Percentiles rank a stretch among this genome's conserved stretches.
phyloP scores from a whole-genome alignment of 2,113 vertebrate genomes.

The Phoxinus phoxinus region DNA sequence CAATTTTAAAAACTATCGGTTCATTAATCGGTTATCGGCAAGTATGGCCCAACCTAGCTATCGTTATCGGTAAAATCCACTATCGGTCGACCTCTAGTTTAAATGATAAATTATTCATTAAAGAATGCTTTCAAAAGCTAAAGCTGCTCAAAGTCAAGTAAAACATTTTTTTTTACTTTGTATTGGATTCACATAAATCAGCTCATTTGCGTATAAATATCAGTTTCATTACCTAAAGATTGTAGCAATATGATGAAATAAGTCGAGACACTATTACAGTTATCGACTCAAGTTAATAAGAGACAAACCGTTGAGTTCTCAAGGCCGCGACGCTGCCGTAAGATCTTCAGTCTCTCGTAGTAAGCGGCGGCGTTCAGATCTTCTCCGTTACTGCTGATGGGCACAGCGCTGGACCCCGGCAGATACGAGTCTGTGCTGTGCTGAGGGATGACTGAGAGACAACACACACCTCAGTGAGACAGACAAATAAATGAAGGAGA shows the following conservation, averaged over 20 bases:
- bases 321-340: constrained; percentile 92
- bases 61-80: too few species aligned
- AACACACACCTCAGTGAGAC: not conserved
- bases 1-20: too few species aligned
- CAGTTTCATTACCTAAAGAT: not conserved
- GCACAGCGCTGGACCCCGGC: constrained; percentile 75
- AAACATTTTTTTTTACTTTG: not conserved
- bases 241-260: not conserved
- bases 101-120: too few species aligned
- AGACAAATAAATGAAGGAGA: not conserved
- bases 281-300: not conserved
- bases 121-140: not conserved
- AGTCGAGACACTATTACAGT: not conserved
- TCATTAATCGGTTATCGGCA: too few species aligned
- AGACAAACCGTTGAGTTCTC: constrained; percentile 88
- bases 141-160: not conserved
- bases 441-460: constrained; percentile 82
- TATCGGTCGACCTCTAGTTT: too few species aligned
- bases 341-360: constrained; percentile 95
- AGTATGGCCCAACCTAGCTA: too few species aligned
- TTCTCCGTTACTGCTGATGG: constrained; percentile 86
- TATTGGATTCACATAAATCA: not conserved
- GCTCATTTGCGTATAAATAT: not conserved
- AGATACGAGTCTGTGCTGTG: constrained; percentile 78
- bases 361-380: constrained; percentile 94